phyloP scores from a whole-genome alignment of 2,888 invertebrate species.

The Trypoxylon attenuatum region DNA sequence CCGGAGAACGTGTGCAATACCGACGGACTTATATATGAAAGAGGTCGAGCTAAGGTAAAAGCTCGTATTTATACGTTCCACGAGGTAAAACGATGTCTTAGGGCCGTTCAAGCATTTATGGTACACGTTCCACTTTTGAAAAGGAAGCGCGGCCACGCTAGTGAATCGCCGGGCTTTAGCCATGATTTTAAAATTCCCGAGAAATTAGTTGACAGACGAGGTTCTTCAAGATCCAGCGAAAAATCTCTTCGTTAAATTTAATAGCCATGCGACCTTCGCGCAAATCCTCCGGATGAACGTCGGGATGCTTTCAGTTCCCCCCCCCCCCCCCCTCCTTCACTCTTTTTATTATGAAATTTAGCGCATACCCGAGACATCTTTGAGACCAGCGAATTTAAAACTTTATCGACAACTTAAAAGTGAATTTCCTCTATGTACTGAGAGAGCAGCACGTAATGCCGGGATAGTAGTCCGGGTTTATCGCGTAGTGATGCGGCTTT shows the following conservation, averaged over 20 bases:
- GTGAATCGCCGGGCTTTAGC: conserved; percentile 45
- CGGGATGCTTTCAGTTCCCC: background rate
- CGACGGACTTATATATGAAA: conserved; percentile 40
- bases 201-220: conserved; percentile 55
- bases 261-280: conserved; percentile 41
- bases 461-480: no score
- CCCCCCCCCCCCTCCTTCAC: background rate
- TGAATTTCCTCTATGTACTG: background rate
- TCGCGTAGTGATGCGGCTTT: no score
- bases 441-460: background rate
- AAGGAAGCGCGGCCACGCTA: conserved; percentile 56
- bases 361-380: background rate
- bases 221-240: conserved; percentile 14
- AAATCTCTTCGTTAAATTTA: conserved; percentile 48
- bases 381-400: background rate
- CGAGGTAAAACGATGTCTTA: conserved; percentile 52
- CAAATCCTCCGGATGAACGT: conserved; percentile 15
- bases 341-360: background rate
- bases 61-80: conserved; percentile 55
- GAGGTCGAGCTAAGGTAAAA: conserved; percentile 53
- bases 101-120: conserved; percentile 54
- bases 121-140: conserved; percentile 54
- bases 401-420: background rate
- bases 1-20: conserved; percentile 48
- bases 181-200: conserved; percentile 55